Base-by-base conservation (phyloP, 2,797 vertebrate genomes). In the Propithecus perrieri region DNA sequence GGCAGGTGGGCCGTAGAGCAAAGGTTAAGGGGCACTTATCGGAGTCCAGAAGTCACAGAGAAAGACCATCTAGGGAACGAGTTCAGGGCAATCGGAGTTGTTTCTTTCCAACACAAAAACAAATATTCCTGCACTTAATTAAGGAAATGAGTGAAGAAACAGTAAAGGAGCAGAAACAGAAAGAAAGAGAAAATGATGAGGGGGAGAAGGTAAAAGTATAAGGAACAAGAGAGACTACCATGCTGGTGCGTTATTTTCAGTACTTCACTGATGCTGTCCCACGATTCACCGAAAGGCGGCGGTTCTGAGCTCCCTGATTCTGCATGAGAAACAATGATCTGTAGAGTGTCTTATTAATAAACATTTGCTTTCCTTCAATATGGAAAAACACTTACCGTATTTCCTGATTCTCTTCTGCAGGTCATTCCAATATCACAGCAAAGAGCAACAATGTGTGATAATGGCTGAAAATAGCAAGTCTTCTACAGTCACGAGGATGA, bases 401-500 rank as follows among this genome's bases (percentile, higher is more conserved):
- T 41, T 41, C 50, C 67, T 7, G n/a, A 3, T 20, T 63, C 17
- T 86, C 94, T 94, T 97, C 91, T 55, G 92, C 97, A 99, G 99
- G 97, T 98, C 99, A 0, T 99, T 99, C 97, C 97, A 99, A 7
- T 99, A 99, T 53, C 97, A 98, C 87, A 99, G 99, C 38, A 99
- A 99, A 98, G 99, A 99, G 92, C 99, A 99, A 35, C 99, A 99
- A 1, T 99, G 99, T 84, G 98, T 98, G 97, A 99, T 99, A 0
- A 91, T 99, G 93, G 92, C 95, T 1, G 98, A 98, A 33, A 99
- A 99, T 98, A 99, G 99, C 50, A 99, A 99, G 98, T 98, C 98
- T n/a, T 98, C 99, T 57, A 0, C 26, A 0, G 0, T 99, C 75
- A 20, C 99, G 43, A 99, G 99, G 94, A 99, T 98, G 98, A 97